Percentiles rank a stretch among this genome's conserved stretches.
These are phyloP conservation scores for Pseudomyrmex dendroicus DNA, from an alignment of 1,140 invertebrate species.

Conservation along the genomic window DNA sequence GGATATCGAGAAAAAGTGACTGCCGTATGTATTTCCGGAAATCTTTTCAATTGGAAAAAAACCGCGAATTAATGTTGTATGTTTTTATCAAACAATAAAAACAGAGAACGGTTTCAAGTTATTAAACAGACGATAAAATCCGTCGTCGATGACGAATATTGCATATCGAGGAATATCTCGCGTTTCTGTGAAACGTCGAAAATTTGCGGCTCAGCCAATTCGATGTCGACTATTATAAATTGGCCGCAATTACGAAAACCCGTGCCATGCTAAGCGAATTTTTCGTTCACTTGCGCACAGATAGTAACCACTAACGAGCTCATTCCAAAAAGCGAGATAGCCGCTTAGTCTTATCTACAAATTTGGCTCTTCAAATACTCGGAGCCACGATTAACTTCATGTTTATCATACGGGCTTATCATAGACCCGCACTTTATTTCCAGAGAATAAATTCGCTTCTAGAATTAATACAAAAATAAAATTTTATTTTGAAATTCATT, in stretches of 20 bases:
- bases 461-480: slow-evolving; percentile 2
- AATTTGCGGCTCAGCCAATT: slow-evolving; percentile 19
- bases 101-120: not conserved
- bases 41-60: not conserved
- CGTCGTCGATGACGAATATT: not conserved
- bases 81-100: not conserved
- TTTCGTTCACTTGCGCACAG: not conserved
- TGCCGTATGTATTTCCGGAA: not conserved
- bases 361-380: slow-evolving; percentile 32
- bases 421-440: not conserved
- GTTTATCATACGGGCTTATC: slow-evolving; percentile 7
- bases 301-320: slow-evolving; percentile 19
- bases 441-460: not conserved
- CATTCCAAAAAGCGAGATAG: not conserved
- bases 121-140: slow-evolving; percentile 23
- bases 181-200: slow-evolving; percentile 24
- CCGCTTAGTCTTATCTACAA: slow-evolving; percentile 1
- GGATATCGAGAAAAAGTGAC: slow-evolving; percentile 30
- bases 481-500: not conserved
- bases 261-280: slow-evolving; percentile 10
- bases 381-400: not conserved
- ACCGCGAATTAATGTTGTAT: slow-evolving; percentile 12
- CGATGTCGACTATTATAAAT: slow-evolving; percentile 21
- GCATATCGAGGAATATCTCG: slow-evolving; percentile 1
- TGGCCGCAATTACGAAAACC: slow-evolving; percentile 28